These are phyloP conservation scores for Sporophila hypoxantha DNA, from an alignment of 2,113 vertebrate genomes.

Conservation along the genomic window DNA sequence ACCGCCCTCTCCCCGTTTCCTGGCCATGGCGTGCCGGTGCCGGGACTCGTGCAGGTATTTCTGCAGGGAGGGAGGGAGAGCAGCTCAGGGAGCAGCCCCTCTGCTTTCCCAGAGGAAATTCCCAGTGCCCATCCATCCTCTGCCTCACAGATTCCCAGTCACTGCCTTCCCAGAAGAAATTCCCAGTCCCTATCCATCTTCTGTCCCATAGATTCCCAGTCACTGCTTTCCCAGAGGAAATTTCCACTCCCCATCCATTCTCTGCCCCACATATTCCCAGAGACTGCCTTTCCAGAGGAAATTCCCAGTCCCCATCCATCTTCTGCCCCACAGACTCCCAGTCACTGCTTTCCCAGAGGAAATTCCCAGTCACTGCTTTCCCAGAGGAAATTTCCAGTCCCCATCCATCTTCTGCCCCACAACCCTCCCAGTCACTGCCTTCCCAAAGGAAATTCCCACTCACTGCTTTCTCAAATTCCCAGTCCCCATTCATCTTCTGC, in stretches of 20 bases:
- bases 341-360: too few species aligned
- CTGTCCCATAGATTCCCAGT: not conserved
- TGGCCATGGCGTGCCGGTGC: constrained; percentile 94
- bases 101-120: too few species aligned
- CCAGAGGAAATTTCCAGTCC: not conserved
- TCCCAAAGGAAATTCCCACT: rapidly evolving
- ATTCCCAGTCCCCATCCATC: not conserved
- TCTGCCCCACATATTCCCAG: too few species aligned
- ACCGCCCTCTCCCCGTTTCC: constrained; percentile 92
- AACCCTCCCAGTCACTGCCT: rapidly evolving
- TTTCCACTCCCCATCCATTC: too few species aligned
- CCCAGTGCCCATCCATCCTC: too few species aligned
- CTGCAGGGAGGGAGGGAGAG: constrained; percentile 41
- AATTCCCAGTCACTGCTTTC: too few species aligned
- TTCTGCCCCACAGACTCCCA: not conserved
- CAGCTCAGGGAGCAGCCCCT: not conserved
- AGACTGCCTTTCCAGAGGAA: rapidly evolving
- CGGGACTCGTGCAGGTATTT: constrained; percentile 97
- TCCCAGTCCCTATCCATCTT: too few species aligned
- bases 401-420: too few species aligned
- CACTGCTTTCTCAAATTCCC: not conserved
- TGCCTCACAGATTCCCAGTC: not conserved
- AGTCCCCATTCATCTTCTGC: not conserved
- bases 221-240: rapidly evolving
- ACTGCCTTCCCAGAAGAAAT: too few species aligned